These are phyloP conservation scores for Galeopsomyia nigrocyanea DNA, from an alignment of 2,888 invertebrate genomes.

Conservation along the genomic window DNA sequence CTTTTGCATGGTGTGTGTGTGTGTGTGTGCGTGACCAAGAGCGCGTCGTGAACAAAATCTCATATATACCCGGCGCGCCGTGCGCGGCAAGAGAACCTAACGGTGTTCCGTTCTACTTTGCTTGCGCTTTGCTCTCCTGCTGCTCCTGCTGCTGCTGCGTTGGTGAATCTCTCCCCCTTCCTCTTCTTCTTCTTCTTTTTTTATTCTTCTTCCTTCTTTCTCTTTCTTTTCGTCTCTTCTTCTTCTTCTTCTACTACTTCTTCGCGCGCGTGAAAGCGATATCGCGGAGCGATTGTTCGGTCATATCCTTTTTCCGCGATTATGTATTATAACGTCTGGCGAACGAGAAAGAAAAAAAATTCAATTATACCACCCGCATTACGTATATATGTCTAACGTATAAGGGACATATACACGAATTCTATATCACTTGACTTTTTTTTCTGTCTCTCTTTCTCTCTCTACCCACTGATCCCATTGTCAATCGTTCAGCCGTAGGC, in stretches of 20 bases:
- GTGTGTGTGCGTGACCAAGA: constrained; percentile 20
- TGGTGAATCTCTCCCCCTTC: not conserved
- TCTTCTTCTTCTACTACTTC: not conserved
- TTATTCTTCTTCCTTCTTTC: not conserved
- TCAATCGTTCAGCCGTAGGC: constrained; percentile 59
- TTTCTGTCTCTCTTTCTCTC: not conserved
- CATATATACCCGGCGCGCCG: not conserved
- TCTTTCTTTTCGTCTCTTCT: not conserved
- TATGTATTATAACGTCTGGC: too few relatives aligned
- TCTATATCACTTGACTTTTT: too few relatives aligned
- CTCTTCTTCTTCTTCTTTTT: not conserved
- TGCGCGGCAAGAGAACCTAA: constrained; percentile 53
- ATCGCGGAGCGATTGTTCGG: too few relatives aligned
- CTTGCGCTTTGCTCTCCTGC: constrained; percentile 17
- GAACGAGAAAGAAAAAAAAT: too few relatives aligned
- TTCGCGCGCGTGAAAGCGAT: too few relatives aligned
- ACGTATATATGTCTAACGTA: too few relatives aligned
- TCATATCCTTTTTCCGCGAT: too few relatives aligned
- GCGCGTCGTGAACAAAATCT: not conserved
- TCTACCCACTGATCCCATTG: constrained; percentile 64
- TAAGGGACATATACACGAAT: too few relatives aligned
- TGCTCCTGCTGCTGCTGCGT: too few relatives aligned
- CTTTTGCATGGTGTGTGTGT: constrained; percentile 44
- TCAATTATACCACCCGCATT: too few relatives aligned
- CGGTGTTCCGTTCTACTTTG: constrained; percentile 67